Evolutionary conservation across 2,888 invertebrate genomes (phyloP).

Genomic region (Trichogramma evanescens): DNA sequence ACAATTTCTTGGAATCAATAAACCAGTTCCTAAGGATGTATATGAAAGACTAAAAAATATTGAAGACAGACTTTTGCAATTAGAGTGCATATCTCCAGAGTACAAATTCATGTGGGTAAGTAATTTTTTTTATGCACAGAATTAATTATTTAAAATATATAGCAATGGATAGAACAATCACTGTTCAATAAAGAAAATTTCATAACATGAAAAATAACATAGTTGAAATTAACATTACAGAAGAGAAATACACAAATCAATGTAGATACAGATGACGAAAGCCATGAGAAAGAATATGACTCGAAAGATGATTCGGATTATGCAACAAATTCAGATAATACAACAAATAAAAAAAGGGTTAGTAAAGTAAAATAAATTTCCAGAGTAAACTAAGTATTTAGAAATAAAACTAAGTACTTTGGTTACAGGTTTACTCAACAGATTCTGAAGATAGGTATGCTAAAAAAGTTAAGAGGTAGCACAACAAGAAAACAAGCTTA

Average conservation of each 20-base stretch:
- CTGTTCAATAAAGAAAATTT: too few species aligned
- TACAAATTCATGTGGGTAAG: slow-evolving; percentile 65
- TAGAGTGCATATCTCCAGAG: slow-evolving; percentile 76
- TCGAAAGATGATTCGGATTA: slow-evolving; percentile 15
- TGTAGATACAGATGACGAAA: too few species aligned
- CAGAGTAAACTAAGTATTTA: neutral
- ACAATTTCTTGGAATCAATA: slow-evolving; percentile 53
- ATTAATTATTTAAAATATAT: too few species aligned
- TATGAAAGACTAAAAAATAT: slow-evolving; percentile 64
- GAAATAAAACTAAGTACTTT: neutral
- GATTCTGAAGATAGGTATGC: slow-evolving; percentile 32
- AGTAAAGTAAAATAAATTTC: slow-evolving; percentile 16
- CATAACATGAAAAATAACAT: too few species aligned
- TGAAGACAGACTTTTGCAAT: slow-evolving; percentile 65
- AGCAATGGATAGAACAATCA: too few species aligned
- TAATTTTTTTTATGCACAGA: slow-evolving; percentile 14
- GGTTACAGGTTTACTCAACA: neutral
- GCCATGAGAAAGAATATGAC: too few species aligned
- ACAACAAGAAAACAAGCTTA: slow-evolving; percentile 13
- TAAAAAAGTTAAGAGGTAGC: slow-evolving; percentile 28
- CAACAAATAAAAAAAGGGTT: slow-evolving; percentile 32
- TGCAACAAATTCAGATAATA: slow-evolving; percentile 9
- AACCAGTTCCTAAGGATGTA: slow-evolving; percentile 57
- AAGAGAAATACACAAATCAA: too few species aligned
- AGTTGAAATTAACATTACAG: too few species aligned